Evolutionary conservation across 2,888 invertebrate species (phyloP).

Genomic region (Eristalis pertinax): DNA sequence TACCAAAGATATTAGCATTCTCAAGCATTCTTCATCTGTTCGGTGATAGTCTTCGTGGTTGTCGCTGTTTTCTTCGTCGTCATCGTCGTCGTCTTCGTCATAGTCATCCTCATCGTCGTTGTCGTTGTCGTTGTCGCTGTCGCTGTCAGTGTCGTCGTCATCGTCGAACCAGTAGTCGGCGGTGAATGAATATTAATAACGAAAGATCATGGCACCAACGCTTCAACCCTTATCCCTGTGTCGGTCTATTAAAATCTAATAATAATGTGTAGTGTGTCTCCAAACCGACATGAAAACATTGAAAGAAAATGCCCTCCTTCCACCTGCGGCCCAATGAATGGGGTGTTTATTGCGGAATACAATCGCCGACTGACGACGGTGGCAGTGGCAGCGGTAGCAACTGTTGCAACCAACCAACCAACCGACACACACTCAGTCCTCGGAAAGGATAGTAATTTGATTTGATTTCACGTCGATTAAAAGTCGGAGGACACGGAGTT

Average conservation of each 20-base stretch:
- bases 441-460: slow-evolving; percentile 61
- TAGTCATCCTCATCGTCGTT: neutral
- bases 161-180: slow-evolving; percentile 3
- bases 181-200: slow-evolving; percentile 68
- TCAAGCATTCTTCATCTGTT: slow-evolving; percentile 69
- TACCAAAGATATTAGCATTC: slow-evolving; percentile 69
- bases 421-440: neutral
- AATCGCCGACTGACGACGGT: slow-evolving; percentile 39
- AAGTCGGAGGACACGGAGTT: slow-evolving; percentile 67
- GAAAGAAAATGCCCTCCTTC: slow-evolving; percentile 31
- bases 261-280: slow-evolving; percentile 20
- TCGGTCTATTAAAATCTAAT: slow-evolving; percentile 57
- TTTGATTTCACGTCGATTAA: slow-evolving; percentile 72
- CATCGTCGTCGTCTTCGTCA: slow-evolving; percentile 9
- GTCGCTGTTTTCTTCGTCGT: slow-evolving; percentile 16
- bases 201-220: slow-evolving; percentile 64
- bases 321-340: slow-evolving; percentile 40
- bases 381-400: slow-evolving; percentile 54
- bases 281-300: slow-evolving; percentile 33
- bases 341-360: slow-evolving; percentile 61
- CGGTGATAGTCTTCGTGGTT: slow-evolving; percentile 25
- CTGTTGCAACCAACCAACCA: slow-evolving; percentile 22
- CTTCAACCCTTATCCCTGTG: slow-evolving; percentile 36
- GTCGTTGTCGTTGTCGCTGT: neutral
- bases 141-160: neutral